phyloP scores from a whole-genome alignment of 2,888 invertebrate genomes.

The Strigamia transsilvanica region DNA sequence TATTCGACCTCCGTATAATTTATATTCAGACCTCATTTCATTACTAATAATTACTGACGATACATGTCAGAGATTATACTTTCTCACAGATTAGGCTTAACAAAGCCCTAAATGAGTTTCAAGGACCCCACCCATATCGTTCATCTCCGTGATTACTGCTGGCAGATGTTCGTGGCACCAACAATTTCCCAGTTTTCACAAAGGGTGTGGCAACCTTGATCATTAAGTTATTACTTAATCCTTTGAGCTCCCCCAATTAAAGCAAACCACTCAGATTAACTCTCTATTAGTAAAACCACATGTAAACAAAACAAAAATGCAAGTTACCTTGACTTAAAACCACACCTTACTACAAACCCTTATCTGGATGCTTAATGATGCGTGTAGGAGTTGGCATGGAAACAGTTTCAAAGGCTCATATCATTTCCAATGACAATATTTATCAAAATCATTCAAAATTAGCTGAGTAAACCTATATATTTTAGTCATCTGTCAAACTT shows the following conservation, averaged over 20 bases:
- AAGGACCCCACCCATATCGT: slow-evolving; percentile 18
- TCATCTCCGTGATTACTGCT: slow-evolving; percentile 16
- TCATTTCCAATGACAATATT: background rate
- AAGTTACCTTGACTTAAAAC: slow-evolving; percentile 12
- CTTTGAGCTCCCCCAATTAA: background rate
- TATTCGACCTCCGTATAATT: background rate
- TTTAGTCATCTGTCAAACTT: background rate
- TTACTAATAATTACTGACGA: slow-evolving; percentile 4
- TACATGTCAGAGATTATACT: background rate
- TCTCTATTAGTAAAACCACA: background rate
- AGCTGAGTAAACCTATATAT: background rate
- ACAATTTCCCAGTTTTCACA: background rate
- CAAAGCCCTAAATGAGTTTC: slow-evolving; percentile 27
- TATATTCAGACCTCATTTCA: background rate
- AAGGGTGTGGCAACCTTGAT: background rate
- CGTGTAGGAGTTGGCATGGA: slow-evolving; percentile 7
- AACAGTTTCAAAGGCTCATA: background rate
- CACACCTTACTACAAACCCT: slow-evolving; percentile 11
- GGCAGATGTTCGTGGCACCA: slow-evolving; percentile 22
- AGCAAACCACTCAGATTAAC: background rate
- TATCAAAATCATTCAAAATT: background rate
- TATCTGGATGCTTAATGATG: background rate
- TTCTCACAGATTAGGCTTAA: background rate
- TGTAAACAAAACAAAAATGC: slow-evolving; percentile 2
- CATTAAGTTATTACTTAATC: slow-evolving; percentile 37